Evolutionary conservation across 1,140 invertebrate genomes (phyloP).

Genomic region (Acromyrmex charruanus): DNA sequence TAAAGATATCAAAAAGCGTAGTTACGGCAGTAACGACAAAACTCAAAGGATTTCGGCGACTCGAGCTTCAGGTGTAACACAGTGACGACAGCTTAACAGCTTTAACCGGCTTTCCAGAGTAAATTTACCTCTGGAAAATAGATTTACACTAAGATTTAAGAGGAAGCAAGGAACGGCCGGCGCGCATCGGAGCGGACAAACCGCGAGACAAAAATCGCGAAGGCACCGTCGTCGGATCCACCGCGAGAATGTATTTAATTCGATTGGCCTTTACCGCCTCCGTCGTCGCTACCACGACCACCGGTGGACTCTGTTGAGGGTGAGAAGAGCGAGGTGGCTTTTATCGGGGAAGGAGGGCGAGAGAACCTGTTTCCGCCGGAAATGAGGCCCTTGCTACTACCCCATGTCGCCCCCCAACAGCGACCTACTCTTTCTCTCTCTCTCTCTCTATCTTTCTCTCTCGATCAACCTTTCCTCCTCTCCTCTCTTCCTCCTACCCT

Average conservation of each 20-base stretch:
- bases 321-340: conserved; percentile 22
- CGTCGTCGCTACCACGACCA: conserved; percentile 36
- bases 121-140: conserved; percentile 52
- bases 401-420: conserved; percentile 48
- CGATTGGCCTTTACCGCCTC: conserved; percentile 75
- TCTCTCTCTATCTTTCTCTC: neutral
- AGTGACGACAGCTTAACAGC: conserved; percentile 54
- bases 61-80: conserved; percentile 47
- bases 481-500: conserved; percentile 27
- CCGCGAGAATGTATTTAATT: conserved; percentile 79
- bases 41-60: conserved; percentile 44
- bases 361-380: conserved; percentile 84
- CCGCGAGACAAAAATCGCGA: conserved; percentile 69
- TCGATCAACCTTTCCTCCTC: conserved; percentile 54
- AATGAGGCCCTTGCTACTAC: conserved; percentile 80
- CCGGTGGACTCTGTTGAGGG: conserved; percentile 56
- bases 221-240: conserved; percentile 53
- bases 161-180: conserved; percentile 38
- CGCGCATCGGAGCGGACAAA: conserved; percentile 42
- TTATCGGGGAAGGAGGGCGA: conserved; percentile 54
- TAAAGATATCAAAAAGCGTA: conserved; percentile 26
- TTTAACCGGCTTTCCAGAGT: conserved; percentile 52
- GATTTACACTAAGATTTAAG: conserved; percentile 63
- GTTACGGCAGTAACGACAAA: conserved; percentile 29
- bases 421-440: neutral